Conservation (phyloP, 1,140 invertebrate genomes). For the Contarinia nasturtii region DNA sequence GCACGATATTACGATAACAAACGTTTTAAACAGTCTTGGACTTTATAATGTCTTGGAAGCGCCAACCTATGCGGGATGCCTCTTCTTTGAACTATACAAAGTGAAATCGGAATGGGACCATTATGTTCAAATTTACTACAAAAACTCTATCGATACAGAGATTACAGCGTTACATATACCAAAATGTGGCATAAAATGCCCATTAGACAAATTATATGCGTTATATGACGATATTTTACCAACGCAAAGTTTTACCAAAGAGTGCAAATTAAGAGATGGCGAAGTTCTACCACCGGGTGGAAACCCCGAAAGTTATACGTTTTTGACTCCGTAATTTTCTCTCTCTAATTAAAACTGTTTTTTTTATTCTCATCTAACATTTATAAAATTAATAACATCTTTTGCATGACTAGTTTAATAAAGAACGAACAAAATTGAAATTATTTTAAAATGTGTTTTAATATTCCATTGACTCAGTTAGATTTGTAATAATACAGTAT, state of each 20-base stretch:
- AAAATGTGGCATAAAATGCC: slow-evolving; percentile 35
- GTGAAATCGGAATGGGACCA: slow-evolving; percentile 18
- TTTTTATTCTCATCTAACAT: too few relatives aligned
- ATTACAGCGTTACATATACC: slow-evolving; percentile 29
- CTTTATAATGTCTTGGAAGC: slow-evolving; percentile 47
- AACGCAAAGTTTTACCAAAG: slow-evolving; percentile 28
- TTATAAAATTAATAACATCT: too few relatives aligned
- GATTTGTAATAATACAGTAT: too few relatives aligned
- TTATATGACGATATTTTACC: slow-evolving; percentile 30
- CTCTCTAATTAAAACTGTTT: too few relatives aligned
- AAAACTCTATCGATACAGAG: slow-evolving; percentile 34
- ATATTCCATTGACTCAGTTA: too few relatives aligned
- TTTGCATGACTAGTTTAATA: too few relatives aligned
- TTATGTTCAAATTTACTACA: slow-evolving; percentile 34
- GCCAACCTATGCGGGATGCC: slow-evolving; percentile 44
- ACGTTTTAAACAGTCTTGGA: slow-evolving; percentile 48
- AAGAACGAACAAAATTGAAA: too few relatives aligned
- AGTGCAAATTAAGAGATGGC: slow-evolving; percentile 23
- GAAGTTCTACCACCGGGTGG: too few relatives aligned
- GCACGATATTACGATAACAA: slow-evolving; percentile 67
- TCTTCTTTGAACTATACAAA: slow-evolving; percentile 50
- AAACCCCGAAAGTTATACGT: too few relatives aligned
- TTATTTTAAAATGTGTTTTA: too few relatives aligned
- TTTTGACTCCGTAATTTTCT: too few relatives aligned
- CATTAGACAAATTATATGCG: slow-evolving; percentile 30